These are phyloP conservation scores for Tetragonula carbonaria DNA, from an alignment of 2,888 invertebrate genomes.

Conservation along the genomic window DNA sequence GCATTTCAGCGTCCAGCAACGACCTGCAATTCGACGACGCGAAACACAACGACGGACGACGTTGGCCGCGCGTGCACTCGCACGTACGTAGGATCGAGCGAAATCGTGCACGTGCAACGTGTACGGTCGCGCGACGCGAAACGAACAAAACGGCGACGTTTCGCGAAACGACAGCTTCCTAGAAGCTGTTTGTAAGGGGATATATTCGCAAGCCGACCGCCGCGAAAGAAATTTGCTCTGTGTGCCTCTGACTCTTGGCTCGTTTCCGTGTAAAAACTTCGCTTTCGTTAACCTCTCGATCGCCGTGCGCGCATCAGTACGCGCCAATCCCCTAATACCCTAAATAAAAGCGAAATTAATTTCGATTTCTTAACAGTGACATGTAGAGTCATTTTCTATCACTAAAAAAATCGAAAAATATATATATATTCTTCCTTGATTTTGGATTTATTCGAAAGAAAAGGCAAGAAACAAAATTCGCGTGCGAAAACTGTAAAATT, in stretches of 20 bases:
- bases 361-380: too few relatives aligned
- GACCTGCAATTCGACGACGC: constrained; percentile 57
- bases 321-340: too few relatives aligned
- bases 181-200: constrained; percentile 68
- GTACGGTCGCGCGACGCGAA: constrained; percentile 33
- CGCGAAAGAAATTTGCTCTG: constrained; percentile 46
- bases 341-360: too few relatives aligned
- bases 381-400: too few relatives aligned
- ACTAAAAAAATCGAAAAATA: too few relatives aligned
- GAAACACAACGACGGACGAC: constrained; percentile 18
- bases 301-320: too few relatives aligned
- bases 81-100: constrained; percentile 22
- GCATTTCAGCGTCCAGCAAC: constrained; percentile 68
- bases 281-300: neutral
- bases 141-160: constrained; percentile 54
- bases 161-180: constrained; percentile 76
- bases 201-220: constrained; percentile 41
- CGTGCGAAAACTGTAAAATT: too few relatives aligned
- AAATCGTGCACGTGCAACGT: constrained; percentile 46
- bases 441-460: too few relatives aligned
- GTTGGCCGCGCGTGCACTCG: constrained; percentile 31
- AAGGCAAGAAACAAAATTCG: too few relatives aligned
- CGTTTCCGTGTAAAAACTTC: neutral
- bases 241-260: constrained; percentile 12
- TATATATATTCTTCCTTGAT: too few relatives aligned